Evolutionary conservation across 2,888 invertebrate genomes (phyloP), one percentile per base, ranked within the genome.

Genomic region (Patella depressa): DNA sequence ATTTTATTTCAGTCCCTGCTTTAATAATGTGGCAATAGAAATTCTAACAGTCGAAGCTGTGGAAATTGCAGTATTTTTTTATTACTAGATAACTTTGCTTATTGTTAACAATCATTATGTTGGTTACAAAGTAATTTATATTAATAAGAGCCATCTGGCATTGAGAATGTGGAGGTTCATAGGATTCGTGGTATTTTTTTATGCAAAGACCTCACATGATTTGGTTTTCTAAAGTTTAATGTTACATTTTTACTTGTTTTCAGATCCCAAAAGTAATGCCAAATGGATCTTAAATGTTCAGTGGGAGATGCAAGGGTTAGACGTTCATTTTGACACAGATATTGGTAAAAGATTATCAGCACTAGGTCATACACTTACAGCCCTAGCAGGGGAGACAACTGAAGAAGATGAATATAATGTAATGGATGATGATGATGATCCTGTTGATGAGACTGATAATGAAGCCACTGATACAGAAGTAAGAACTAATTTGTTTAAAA

Each of bases 281-380:
- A 98, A 99, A 91, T 99, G 99, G 99, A 95, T 98, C 88, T 93
- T 99, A 78, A 98, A 98, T 92, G 98, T 99, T 0, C 96, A 97
- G 83, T 99, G 99, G 98, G 96, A 98, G 93, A 99, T 99, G 99
- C 97, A 98, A 91, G 99, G 99, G 74, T 97, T 98, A 12, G 98
- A 98, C 89, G 97, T 98, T 83, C 97, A 98, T 91, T 92, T 98
- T 77, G 98, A 98, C 92, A 96, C 97, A 0, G 97, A 96, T 91
- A 97, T 99, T 71, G 99, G 99, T 75, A 98, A 98, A 91, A 96
- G 98, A 89, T 93, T 99, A 53, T 97, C 98, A 0, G 96, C 98
- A 0, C 93, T 99, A 59, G 98, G 98, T 0, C 96, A 98, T 91
- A 99, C 99, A 0, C 94, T 99, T 77, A 98, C 99, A 0, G 97